Evolutionary conservation across 2,888 invertebrate species (phyloP).

Genomic region (Campoplex nolae): DNA sequence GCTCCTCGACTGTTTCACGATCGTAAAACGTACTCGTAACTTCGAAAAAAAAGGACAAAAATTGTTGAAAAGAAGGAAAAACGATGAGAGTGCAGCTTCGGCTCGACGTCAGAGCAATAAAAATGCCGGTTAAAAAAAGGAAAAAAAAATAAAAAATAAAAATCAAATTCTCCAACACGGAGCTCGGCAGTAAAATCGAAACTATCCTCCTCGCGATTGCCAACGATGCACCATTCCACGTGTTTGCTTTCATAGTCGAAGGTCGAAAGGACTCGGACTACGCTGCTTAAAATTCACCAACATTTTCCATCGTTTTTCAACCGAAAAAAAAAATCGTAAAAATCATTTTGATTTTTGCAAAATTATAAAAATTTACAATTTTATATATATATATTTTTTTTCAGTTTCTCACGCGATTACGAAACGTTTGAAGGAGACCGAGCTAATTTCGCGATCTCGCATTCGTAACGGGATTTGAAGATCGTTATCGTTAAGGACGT

Average conservation of each 20-base stretch:
- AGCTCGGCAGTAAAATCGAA: conserved; percentile 31
- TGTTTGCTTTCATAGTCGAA: not conserved
- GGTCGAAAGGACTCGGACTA: not conserved
- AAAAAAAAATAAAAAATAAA: not conserved
- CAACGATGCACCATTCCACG: not conserved
- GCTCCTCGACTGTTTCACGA: not conserved
- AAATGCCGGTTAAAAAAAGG: not conserved
- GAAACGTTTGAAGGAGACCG: not conserved
- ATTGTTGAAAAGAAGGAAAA: conserved; percentile 6
- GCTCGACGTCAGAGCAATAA: conserved; percentile 5
- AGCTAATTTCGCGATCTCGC: conserved; percentile 38
- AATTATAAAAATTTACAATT: not conserved
- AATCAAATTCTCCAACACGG: not conserved
- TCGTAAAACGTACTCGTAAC: conserved; percentile 15
- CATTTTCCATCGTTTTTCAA: not conserved
- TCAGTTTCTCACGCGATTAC: not conserved
- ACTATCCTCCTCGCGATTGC: conserved; percentile 1
- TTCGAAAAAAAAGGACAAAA: conserved; percentile 38
- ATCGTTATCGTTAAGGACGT: conserved; percentile 36
- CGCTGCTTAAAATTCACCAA: not conserved
- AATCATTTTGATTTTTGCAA: not conserved
- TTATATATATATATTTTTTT: not conserved
- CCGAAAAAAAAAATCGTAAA: not conserved
- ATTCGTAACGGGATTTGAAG: conserved; percentile 10
- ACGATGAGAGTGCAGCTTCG: conserved; percentile 8